These are phyloP conservation scores for Conus canariensis DNA, from an alignment of 2,888 invertebrate species.

Conservation along the genomic window DNA sequence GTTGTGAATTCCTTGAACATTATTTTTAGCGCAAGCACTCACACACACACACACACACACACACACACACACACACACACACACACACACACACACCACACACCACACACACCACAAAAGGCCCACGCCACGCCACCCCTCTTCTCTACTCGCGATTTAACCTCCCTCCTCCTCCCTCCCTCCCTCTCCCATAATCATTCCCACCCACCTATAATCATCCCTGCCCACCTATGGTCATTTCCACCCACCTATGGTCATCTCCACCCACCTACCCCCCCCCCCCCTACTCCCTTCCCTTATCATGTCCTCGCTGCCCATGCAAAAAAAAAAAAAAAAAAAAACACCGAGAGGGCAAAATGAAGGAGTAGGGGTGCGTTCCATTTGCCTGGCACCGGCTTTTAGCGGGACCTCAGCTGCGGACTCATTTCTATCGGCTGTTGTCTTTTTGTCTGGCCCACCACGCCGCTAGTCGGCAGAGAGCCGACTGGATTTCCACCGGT, in stretches of 20 bases:
- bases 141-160: too few relatives aligned
- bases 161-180: too few relatives aligned
- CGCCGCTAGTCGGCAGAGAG: not conserved
- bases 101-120: not conserved
- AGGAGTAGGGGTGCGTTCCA: not conserved
- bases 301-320: too few relatives aligned
- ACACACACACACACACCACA: slow-evolving; percentile 1
- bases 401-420: not conserved
- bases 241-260: too few relatives aligned
- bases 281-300: too few relatives aligned
- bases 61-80: slow-evolving; percentile 24
- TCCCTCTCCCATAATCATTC: too few relatives aligned
- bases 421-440: not conserved
- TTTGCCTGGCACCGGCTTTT: not conserved
- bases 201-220: too few relatives aligned
- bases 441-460: not conserved
- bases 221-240: too few relatives aligned
- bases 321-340: too few relatives aligned
- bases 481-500: not conserved
- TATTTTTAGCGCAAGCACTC: not conserved
- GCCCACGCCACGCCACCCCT: too few relatives aligned
- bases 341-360: too few relatives aligned
- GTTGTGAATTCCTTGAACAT: not conserved
- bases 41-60: slow-evolving; percentile 18
- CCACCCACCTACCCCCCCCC: too few relatives aligned